Conservation (phyloP, 2,113 vertebrate genomes). For the Thermophis baileyi region DNA sequence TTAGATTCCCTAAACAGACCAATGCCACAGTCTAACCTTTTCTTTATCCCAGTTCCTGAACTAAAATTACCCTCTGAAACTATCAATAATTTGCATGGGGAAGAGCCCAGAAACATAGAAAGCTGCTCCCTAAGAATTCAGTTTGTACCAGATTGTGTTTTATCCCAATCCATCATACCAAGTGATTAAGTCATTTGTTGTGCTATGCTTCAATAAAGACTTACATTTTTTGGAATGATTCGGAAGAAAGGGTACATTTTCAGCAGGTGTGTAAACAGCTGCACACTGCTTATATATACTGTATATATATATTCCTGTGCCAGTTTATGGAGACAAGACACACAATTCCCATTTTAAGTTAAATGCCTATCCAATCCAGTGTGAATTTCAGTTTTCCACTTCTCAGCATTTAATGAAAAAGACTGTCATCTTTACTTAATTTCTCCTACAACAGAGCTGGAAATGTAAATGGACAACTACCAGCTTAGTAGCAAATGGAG, state of each 20-base stretch:
- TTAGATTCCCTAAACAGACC: not conserved
- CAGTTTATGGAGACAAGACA: not conserved
- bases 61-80: not conserved
- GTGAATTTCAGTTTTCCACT: conserved; percentile 33
- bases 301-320: not conserved
- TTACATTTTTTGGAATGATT: not conserved
- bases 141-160: not conserved
- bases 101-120: not conserved
- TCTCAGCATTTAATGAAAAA: conserved; percentile 56
- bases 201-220: not conserved
- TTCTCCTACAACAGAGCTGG: conserved; percentile 40
- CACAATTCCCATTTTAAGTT: conserved; percentile 18
- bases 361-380: not conserved
- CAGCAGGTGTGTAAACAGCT: not conserved
- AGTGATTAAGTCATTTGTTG: not conserved
- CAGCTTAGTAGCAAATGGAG: not conserved
- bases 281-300: not conserved
- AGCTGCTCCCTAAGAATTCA: not conserved
- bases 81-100: not conserved
- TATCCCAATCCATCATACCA: not conserved
- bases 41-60: not conserved
- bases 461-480: conserved; percentile 17
- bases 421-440: conserved; percentile 50
- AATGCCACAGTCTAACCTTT: not conserved
- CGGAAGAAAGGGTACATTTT: not conserved